A percentile compares a stretch with the other conserved stretches of the same genome.
phyloP scores from a whole-genome alignment of 2,797 vertebrate genomes.

The Falco columbarius region DNA sequence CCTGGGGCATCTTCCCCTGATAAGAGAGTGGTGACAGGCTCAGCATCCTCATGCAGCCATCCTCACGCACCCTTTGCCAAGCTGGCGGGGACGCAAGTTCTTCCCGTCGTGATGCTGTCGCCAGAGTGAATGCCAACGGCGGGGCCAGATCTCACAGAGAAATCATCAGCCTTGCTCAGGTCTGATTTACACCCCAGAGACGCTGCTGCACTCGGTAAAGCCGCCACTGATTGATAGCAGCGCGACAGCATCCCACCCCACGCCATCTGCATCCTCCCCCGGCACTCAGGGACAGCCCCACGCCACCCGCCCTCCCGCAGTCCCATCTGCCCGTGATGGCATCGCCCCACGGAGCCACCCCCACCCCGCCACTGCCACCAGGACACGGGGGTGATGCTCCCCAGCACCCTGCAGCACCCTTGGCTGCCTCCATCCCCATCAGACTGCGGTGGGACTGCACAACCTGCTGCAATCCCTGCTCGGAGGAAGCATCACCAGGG shows the following conservation, averaged over 20 bases:
- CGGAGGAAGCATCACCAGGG: background rate
- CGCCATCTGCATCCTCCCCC: constrained; percentile 10
- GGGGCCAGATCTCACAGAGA: background rate
- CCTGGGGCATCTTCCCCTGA: fast-evolving
- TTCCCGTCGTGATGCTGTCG: background rate
- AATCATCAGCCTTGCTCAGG: background rate
- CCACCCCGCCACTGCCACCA: fast-evolving
- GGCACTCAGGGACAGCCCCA: background rate
- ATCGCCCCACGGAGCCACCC: background rate
- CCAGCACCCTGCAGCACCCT: background rate
- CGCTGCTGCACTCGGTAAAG: background rate
- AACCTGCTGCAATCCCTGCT: fast-evolving
- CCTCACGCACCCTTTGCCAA: background rate
- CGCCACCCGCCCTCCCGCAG: background rate
- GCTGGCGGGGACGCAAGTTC: background rate
- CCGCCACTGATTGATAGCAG: constrained; percentile 21
- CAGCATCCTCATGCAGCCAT: background rate
- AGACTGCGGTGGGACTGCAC: fast-evolving
- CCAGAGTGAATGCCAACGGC: background rate
- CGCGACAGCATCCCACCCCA: background rate
- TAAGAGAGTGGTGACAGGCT: fast-evolving
- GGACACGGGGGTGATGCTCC: fast-evolving
- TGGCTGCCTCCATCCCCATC: fast-evolving
- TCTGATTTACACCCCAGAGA: constrained; percentile 20
- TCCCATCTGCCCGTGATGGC: background rate